Evolutionary conservation across 2,888 invertebrate species (phyloP).

Genomic region (Pocota personata): DNA sequence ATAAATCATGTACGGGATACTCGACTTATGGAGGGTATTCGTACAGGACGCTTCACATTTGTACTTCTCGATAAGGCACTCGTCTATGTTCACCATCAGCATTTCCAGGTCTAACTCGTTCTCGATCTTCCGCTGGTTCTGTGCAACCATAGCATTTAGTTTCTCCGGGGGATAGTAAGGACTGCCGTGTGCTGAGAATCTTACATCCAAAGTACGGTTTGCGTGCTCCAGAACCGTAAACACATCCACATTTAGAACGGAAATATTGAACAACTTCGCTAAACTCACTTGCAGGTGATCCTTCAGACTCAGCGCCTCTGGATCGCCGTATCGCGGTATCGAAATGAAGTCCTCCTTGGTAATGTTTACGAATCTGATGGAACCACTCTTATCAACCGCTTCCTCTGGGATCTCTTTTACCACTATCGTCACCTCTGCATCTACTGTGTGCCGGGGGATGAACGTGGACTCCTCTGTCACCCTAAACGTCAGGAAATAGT

Average conservation of each 20-base stretch:
- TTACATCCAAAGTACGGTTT: slow-evolving; percentile 89
- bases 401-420: slow-evolving; percentile 95
- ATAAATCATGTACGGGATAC: slow-evolving; percentile 91
- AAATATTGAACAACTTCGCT: slow-evolving; percentile 89
- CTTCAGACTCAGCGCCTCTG: slow-evolving; percentile 79
- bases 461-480: slow-evolving; percentile 87
- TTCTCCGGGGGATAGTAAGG: slow-evolving; percentile 95
- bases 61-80: slow-evolving; percentile 90
- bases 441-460: slow-evolving; percentile 88
- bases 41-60: slow-evolving; percentile 90
- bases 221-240: slow-evolving; percentile 93
- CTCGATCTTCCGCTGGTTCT: slow-evolving; percentile 89
- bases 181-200: slow-evolving; percentile 96
- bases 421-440: slow-evolving; percentile 93
- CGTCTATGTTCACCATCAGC: slow-evolving; percentile 95
- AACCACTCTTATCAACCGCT: slow-evolving; percentile 96
- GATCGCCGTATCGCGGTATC: slow-evolving; percentile 78
- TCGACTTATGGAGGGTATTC: slow-evolving; percentile 89
- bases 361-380: slow-evolving; percentile 91
- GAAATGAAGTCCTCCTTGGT: slow-evolving; percentile 94
- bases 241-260: slow-evolving; percentile 93
- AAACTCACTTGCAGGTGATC: slow-evolving; percentile 84
- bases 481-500: slow-evolving; percentile 89
- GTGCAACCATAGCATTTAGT: slow-evolving; percentile 92
- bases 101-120: slow-evolving; percentile 89